Base-by-base conservation (phyloP, 1,140 invertebrate genomes). In the Camponotus floridanus region DNA sequence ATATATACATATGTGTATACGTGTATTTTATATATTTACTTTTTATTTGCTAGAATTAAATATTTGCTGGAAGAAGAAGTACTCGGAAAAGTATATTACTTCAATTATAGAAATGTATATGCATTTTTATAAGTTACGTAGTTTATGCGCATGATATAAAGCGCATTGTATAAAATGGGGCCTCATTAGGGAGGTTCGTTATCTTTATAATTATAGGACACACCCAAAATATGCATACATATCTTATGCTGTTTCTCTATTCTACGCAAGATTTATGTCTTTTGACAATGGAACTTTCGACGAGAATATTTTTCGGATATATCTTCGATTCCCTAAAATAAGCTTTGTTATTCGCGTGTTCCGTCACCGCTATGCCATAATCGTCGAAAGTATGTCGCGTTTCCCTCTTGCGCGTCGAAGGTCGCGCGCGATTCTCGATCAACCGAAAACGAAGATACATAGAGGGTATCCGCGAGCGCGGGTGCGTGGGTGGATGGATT, bases 401-500 rank as follows among this genome's bases (percentile, higher is more conserved):
- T 86, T 61, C 15, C 15, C 48, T 51, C 13, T 18, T 15, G 48
- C 48, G 15, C 13, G 59, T 86, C 68, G 76, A 88, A 51, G 48
- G 18, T 51, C 31, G 55, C 55, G 73, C 39, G 61, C 81, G 74
- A 87, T 79, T 67, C 59, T 65, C 74, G 87, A 89, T 89, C 87
- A 79, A 70, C 55, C 87, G 57, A 83, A 51, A 79, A 57, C 55
- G 76, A 70, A 48, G 76, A 39, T 61, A 62, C 65, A 45, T 55
- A 48, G 42, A 74, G 76, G 73, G 33, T 86, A 71, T 59, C 59
- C 61, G 51, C 55, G 81, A 61, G 65, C 68, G 45, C 33, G 67
- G 74, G 59, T n/a, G 87, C 87, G 88, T 83, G 84, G 84, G 76
- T 71, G 84, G 84, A 76, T 83, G 78, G 78, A 84, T 89, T 89